Evolutionary conservation across 1,140 invertebrate genomes (phyloP).

Genomic region (Bombus pascuorum): DNA sequence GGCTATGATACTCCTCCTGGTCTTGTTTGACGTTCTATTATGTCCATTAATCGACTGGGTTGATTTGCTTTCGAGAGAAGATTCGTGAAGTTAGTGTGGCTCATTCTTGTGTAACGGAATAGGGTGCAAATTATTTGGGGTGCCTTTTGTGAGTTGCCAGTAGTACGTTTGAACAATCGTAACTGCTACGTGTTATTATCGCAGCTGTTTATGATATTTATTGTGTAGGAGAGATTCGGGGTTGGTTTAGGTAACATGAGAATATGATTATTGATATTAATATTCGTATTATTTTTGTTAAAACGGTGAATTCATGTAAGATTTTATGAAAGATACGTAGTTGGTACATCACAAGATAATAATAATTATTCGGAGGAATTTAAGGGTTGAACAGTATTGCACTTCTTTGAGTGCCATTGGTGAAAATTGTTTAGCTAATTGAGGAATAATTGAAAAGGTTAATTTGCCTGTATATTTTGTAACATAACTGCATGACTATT

Average conservation of each 20-base stretch:
- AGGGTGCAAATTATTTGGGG: constrained; percentile 4
- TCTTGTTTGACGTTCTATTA: constrained; percentile 40
- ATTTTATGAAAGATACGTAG: neutral
- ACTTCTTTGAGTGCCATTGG: neutral
- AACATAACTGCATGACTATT: neutral
- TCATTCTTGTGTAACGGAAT: neutral
- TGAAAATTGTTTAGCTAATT: neutral
- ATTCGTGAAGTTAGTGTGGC: neutral
- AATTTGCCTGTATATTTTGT: neutral
- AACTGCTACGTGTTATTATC: neutral
- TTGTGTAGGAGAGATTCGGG: neutral
- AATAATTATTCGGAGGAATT: neutral
- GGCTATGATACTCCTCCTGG: neutral
- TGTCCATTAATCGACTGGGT: constrained; percentile 13
- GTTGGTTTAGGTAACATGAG: neutral
- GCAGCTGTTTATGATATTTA: neutral
- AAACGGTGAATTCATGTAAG: neutral
- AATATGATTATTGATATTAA: neutral
- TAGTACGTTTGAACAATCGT: neutral
- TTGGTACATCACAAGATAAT: neutral
- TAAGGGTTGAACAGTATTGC: neutral
- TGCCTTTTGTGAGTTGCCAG: neutral
- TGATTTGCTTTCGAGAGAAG: neutral
- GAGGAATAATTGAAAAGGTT: neutral
- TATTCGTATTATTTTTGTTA: neutral